These are phyloP conservation scores for Nanorana parkeri DNA, from an alignment of 2,113 vertebrate species.

Conservation along the genomic window DNA sequence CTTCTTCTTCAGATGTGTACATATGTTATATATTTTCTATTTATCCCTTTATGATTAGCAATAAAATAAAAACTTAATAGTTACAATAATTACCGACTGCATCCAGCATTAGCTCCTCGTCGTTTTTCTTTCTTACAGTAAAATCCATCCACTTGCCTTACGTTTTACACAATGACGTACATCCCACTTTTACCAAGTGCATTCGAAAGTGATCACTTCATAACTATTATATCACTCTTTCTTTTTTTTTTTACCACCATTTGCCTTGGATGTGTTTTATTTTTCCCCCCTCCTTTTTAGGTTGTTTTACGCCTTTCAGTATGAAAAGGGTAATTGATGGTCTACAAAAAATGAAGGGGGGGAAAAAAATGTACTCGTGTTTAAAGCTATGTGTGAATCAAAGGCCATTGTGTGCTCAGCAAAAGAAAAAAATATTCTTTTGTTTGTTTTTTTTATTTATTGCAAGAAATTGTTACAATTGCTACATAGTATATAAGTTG, in stretches of 20 bases:
- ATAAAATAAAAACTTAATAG: too few species aligned
- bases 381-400: slow-evolving; percentile 50
- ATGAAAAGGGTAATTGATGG: slow-evolving; percentile 50
- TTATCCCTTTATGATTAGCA: too few species aligned
- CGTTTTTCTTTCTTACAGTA: too few species aligned
- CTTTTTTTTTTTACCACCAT: neutral
- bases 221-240: slow-evolving; percentile 16
- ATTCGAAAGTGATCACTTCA: slow-evolving; percentile 45
- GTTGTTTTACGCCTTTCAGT: slow-evolving; percentile 41
- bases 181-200: neutral
- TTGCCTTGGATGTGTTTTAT: neutral
- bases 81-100: too few species aligned
- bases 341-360: neutral
- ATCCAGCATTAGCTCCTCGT: too few species aligned
- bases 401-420: slow-evolving; percentile 38
- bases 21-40: too few species aligned
- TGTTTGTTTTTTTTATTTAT: slow-evolving; percentile 42
- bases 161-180: slow-evolving; percentile 7
- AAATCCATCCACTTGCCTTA: neutral
- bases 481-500: slow-evolving; percentile 14
- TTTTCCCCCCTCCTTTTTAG: slow-evolving; percentile 10
- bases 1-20: too few species aligned
- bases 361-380: slow-evolving; percentile 27
- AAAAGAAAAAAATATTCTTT: slow-evolving; percentile 44
- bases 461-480: slow-evolving; percentile 46